Base-by-base conservation (phyloP, 2,888 invertebrate species). In the Gryllus longicercus region DNA sequence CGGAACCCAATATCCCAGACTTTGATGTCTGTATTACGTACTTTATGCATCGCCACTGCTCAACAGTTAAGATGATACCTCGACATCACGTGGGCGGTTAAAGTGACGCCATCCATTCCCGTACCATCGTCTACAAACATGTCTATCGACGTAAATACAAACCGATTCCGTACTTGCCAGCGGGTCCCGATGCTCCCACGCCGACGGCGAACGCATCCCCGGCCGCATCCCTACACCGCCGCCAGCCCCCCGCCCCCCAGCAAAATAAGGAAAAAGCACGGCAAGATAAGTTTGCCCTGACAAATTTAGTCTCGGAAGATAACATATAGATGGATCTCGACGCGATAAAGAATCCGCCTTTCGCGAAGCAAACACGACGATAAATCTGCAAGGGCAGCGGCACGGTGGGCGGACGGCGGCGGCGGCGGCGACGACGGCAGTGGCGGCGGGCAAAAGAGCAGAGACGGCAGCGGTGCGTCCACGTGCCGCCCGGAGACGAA, bases 361-460 rank as follows among this genome's bases (percentile, higher is more conserved):
- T 63, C 63, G 63, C 63, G 63, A 63, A 63, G 63, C 63, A 63
- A 63, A 63, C 63, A 63, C 63, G 63, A 63, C 63, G 63, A 63
- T 63, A 63, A 63, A 63, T 63, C 63, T 63, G 63, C 63, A 63
- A 63, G 63, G 63, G 63, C 63, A 63, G 16, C 16, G 63, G n/a
- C n/a, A n/a, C 16, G n/a, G n/a, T 14, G n/a, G n/a, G 63, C 63
- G n/a, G n/a, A 14, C 16, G 63, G n/a, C 16, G n/a, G 38, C 38
- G 38, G 5, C 8, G 38, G 38, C 38, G 38, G 38, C 38, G 38
- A 38, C 38, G 63, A 63, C n/a, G 63, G 63, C 14, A 63, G 16
- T 18, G n/a, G 63, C 63, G n/a, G n/a, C 63, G 63, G 63, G n/a
- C 16, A 0, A 8, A n/a, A 14, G 63, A 63, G 63, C 14, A 8